Evolutionary conservation across 2,797 vertebrate genomes (phyloP), one percentile per base, ranked within the genome.

Genomic region (Ceryle rudis): DNA sequence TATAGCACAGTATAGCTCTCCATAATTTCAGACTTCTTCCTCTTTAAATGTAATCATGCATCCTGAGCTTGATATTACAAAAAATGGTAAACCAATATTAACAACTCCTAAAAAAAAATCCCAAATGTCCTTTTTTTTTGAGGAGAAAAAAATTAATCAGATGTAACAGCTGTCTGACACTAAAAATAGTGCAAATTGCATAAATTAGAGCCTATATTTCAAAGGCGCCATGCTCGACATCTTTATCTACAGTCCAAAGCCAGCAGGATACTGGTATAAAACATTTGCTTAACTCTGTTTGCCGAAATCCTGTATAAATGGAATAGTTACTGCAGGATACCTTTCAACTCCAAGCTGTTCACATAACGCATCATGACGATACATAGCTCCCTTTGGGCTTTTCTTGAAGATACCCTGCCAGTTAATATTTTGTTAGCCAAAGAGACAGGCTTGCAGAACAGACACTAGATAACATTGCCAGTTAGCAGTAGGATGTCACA

Each of bases 271-370:
- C 97, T 97, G 85, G 80, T 94, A 96, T 93, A 97, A 97, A 97
- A 96, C 54, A 60, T 88, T 97, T 97, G 96, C 95, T 97, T 97
- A 97, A 97, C 92, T 97, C 97, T 96, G 89, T 97, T 97, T 97
- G 90, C 92, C 94, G 95, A 96, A 98, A 97, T 97, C 97, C 85
- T 82, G 51, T 97, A 94, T 95, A 97, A 98, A 98, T 96, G 91
- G 95, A 97, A 98, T 72, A 95, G 97, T 96, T 98, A 97, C 97
- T 94, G 92, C 96, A 97, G 96, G 92, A 96, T 93, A 95, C 86
- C 96, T 98, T 98, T 98, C 97, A 98, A 97, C 93, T 97, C 83
- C 97, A 97, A 98, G 84, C 97, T 97, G 89, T 96, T 97, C 96
- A 86, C 70, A 92, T 96, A 97, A 97, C 57, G 6, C 79, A 93